These are phyloP conservation scores for Enteromius argenteus DNA, from an alignment of 2,797 vertebrate genomes.

Conservation along the genomic window DNA sequence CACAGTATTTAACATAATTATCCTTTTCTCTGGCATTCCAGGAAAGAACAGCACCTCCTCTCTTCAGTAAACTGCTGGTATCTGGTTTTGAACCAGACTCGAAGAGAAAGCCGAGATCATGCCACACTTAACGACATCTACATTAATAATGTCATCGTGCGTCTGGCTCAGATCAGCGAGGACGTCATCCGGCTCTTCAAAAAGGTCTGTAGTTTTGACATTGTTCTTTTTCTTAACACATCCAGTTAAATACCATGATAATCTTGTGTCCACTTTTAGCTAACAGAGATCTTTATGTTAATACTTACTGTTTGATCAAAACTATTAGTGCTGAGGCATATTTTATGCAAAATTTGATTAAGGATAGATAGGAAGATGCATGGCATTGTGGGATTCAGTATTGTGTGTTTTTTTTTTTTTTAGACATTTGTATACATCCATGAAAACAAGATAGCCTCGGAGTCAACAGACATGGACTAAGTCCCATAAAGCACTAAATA, in stretches of 20 bases:
- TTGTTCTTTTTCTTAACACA: neutral
- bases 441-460: neutral
- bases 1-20: neutral
- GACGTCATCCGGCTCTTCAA: slow-evolving; percentile 98
- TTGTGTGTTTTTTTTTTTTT: neutral
- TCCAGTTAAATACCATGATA: neutral
- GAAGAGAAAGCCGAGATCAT: slow-evolving; percentile 94
- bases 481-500: neutral
- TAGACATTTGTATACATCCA: neutral
- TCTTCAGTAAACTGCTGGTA: slow-evolving; percentile 99
- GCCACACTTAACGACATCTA: slow-evolving; percentile 97
- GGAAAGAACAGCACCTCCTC: slow-evolving; percentile 96
- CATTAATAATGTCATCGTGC: slow-evolving; percentile 95
- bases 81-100: slow-evolving; percentile 94
- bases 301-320: neutral
- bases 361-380: neutral
- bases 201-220: slow-evolving; percentile 81
- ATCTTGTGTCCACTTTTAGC: neutral
- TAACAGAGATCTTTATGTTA: neutral
- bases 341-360: neutral
- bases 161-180: slow-evolving; percentile 94
- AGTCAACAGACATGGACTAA: neutral
- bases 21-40: slow-evolving; percentile 62
- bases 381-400: neutral
- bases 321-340: neutral